Conservation (phyloP, 1,140 invertebrate species). For the Trichonephila clavipes region DNA sequence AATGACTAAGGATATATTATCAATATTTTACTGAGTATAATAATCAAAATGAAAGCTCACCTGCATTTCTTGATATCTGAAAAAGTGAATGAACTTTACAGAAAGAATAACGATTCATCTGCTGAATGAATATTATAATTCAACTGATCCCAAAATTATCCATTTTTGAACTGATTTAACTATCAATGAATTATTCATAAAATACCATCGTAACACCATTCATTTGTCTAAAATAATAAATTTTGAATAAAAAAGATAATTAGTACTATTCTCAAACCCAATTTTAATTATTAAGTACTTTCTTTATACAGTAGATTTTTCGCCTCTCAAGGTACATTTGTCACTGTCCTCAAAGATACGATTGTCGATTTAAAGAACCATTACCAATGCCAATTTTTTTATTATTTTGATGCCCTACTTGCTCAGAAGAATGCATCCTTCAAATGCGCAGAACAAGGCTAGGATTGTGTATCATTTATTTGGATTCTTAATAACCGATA, state of each 20-base stretch:
- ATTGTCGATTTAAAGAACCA: neutral
- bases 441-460: neutral
- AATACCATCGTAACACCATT: no score
- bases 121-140: no score
- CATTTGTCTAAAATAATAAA: neutral
- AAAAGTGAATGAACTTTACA: no score
- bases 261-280: neutral
- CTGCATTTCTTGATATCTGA: no score
- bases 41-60: no score
- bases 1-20: no score
- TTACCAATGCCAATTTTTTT: slow-evolving; percentile 17
- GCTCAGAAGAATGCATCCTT: neutral
- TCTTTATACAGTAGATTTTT: neutral
- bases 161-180: no score
- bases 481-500: slow-evolving; percentile 49
- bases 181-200: no score
- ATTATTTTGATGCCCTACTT: slow-evolving; percentile 48
- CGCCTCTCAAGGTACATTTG: neutral
- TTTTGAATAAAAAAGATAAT: no score
- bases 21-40: no score
- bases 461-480: slow-evolving; percentile 44
- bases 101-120: no score
- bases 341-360: neutral
- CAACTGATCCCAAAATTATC: no score
- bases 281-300: neutral